Percentiles rank a stretch among this genome's conserved stretches.
Conservation (phyloP, 1,140 invertebrate genomes). For the Hycleus phaleratus region DNA sequence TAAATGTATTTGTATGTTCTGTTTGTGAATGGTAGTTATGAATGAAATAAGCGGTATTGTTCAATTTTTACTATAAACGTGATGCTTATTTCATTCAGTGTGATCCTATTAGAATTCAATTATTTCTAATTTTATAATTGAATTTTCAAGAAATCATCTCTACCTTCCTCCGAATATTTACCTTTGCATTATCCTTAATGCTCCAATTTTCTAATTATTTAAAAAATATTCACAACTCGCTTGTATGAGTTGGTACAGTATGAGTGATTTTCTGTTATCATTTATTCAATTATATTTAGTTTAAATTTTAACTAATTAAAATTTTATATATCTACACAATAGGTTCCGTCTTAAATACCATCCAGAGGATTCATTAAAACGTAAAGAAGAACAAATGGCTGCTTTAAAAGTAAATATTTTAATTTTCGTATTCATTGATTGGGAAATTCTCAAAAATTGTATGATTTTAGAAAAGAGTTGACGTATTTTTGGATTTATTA, state of each 20-base stretch:
- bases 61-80: no score
- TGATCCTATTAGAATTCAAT: no score
- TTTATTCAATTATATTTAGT: neutral
- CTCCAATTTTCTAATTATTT: neutral
- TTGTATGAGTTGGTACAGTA: neutral
- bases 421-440: neutral
- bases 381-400: slow-evolving; percentile 77
- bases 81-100: no score
- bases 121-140: no score
- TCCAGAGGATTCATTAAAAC: slow-evolving; percentile 88
- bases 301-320: no score
- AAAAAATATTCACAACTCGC: slow-evolving; percentile 1
- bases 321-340: slow-evolving; percentile 27
- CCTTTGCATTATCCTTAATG: neutral
- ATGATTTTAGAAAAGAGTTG: slow-evolving; percentile 65
- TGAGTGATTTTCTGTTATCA: slow-evolving; percentile 7
- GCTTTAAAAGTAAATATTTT: slow-evolving; percentile 64
- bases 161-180: no score
- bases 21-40: neutral
- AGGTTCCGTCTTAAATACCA: slow-evolving; percentile 99
- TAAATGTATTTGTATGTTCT: slow-evolving; percentile 11
- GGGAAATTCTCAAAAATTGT: neutral
- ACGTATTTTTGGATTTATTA: slow-evolving; percentile 84
- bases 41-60: no score
- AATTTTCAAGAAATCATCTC: no score